A percentile compares a stretch with the other conserved stretches of the same genome.
phyloP scores from a whole-genome alignment of 1,140 invertebrate genomes.

The Magallana ariakensis region DNA sequence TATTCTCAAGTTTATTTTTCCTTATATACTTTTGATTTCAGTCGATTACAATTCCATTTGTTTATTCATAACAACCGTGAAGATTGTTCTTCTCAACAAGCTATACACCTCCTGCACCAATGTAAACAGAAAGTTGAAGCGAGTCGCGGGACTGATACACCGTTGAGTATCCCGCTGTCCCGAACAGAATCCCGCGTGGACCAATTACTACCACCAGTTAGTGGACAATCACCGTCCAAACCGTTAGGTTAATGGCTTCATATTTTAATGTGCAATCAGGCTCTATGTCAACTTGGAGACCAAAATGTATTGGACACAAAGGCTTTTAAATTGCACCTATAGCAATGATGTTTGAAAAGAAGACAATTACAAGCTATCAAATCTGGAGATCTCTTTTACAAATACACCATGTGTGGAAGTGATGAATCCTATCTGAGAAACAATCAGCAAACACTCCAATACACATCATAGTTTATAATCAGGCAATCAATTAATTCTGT shows the following conservation, averaged over 20 bases:
- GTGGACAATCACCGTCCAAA: not conserved
- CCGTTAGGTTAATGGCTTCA: not conserved
- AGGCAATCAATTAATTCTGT: conserved; percentile 35
- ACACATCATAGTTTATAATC: conserved; percentile 20
- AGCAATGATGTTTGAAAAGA: conserved; percentile 25
- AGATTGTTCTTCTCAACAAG: not conserved
- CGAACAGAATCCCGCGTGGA: too few species aligned
- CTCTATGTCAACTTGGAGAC: conserved; percentile 30
- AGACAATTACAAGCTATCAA: conserved; percentile 13
- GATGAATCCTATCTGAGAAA: conserved; percentile 27
- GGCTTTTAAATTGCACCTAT: conserved; percentile 28
- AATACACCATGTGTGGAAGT: conserved; percentile 30
- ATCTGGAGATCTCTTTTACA: conserved; percentile 9
- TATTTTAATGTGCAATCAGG: conserved; percentile 11
- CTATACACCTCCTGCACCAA: not conserved
- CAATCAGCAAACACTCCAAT: conserved; percentile 1
- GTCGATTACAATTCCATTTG: conserved; percentile 22
- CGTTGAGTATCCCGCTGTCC: too few species aligned
- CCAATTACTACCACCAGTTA: not conserved
- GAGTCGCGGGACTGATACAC: not conserved
- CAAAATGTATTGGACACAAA: conserved; percentile 20
- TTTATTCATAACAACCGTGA: conserved; percentile 20
- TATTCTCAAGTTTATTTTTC: not conserved
- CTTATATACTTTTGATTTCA: conserved; percentile 2
- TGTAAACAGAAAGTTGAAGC: not conserved